Percentiles rank a stretch among this genome's conserved stretches.
phyloP scores from a whole-genome alignment of 2,888 invertebrate species.

The Ennomos quercinarius region DNA sequence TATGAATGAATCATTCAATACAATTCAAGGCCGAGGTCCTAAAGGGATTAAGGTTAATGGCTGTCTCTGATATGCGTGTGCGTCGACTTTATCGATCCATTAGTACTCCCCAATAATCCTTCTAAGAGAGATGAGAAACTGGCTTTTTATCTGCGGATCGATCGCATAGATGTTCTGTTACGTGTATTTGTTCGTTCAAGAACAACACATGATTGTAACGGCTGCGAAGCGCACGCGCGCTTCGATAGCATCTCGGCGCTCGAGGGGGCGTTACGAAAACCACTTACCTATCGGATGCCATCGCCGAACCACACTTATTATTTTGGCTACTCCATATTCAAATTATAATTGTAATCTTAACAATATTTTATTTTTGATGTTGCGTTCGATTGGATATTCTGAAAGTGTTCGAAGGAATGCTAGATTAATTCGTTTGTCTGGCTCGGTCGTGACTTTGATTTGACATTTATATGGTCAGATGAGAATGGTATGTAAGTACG shows the following conservation, averaged over 20 bases:
- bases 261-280: conserved; percentile 81
- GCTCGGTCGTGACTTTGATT: conserved; percentile 36
- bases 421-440: conserved; percentile 47
- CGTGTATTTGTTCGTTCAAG: conserved; percentile 60
- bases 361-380: conserved; percentile 54
- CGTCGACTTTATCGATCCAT: conserved; percentile 63
- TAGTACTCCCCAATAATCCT: conserved; percentile 53
- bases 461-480: conserved; percentile 34
- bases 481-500: conserved; percentile 26
- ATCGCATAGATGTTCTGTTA: conserved; percentile 66
- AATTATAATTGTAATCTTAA: conserved; percentile 60
- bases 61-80: conserved; percentile 52
- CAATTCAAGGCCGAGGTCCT: conserved; percentile 70
- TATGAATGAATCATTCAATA: conserved; percentile 40
- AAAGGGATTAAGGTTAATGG: conserved; percentile 74
- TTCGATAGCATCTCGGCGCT: conserved; percentile 70
- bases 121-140: conserved; percentile 61
- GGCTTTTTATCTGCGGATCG: conserved; percentile 54
- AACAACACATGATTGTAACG: conserved; percentile 57
- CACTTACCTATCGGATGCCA: conserved; percentile 81
- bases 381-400: conserved; percentile 49
- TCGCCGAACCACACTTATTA: conserved; percentile 71
- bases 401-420: conserved; percentile 47
- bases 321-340: conserved; percentile 77
- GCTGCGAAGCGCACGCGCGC: conserved; percentile 66